A percentile compares a stretch with the other conserved stretches of the same genome.
Evolutionary conservation across 2,113 vertebrate genomes (phyloP).

Genomic region (Pseudolaguvia tuberculata): DNA sequence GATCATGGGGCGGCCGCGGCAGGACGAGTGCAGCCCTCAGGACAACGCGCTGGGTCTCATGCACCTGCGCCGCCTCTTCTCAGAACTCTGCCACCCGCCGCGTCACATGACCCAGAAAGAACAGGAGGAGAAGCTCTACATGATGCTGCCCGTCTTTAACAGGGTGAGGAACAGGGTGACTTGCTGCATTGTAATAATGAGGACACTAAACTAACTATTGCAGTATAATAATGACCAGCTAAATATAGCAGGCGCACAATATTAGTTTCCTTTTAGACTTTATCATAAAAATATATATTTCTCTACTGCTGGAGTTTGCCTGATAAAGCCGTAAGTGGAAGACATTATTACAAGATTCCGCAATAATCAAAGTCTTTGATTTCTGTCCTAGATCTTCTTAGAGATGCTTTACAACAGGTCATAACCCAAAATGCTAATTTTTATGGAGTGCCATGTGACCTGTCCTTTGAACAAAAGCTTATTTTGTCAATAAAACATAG

Average conservation of each 20-base stretch:
- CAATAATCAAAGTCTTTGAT: too few species aligned
- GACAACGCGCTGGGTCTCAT: constrained; percentile 96
- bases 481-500: not conserved
- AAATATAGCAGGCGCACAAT: not conserved
- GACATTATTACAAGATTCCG: not conserved
- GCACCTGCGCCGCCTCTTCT: constrained; percentile 96
- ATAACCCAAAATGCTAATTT: not conserved
- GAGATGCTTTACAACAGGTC: not conserved
- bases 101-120: constrained; percentile 99
- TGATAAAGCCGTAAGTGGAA: not conserved
- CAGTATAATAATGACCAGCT: not conserved
- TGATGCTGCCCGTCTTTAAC: constrained; percentile 98
- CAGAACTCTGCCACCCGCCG: constrained; percentile 91
- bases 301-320: too few species aligned
- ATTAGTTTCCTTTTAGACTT: not conserved
- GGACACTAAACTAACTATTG: not conserved
- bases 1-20: constrained; percentile 96
- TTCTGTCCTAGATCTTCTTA: not conserved
- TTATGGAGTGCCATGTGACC: not conserved
- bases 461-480: not conserved
- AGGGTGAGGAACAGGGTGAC: constrained; percentile 70
- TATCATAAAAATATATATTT: not conserved
- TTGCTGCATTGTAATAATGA: not conserved
- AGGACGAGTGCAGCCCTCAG: constrained; percentile 97
- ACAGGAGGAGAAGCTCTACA: constrained; percentile 98